These are phyloP conservation scores for Nyleta sp. DNA, from an alignment of 2,888 invertebrate genomes.

Conservation along the genomic window DNA sequence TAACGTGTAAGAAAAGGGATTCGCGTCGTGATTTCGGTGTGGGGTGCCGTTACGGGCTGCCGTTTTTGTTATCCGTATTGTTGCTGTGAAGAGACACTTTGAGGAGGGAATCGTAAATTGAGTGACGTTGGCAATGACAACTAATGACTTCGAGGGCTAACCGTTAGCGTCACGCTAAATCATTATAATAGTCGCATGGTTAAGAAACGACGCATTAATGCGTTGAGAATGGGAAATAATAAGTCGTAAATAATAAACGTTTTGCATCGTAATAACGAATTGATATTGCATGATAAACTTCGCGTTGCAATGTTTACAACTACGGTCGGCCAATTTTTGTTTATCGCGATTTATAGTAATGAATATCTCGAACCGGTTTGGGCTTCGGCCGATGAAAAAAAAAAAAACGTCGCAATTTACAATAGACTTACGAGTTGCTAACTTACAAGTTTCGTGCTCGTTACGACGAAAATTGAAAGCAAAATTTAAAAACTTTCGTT, in stretches of 20 bases:
- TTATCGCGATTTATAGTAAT: conserved; percentile 37
- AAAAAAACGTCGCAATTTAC: conserved; percentile 2
- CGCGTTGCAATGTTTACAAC: conserved; percentile 11
- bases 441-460: background rate
- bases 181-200: conserved; percentile 30
- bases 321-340: conserved; percentile 9
- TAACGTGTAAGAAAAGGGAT: conserved; percentile 42
- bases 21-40: conserved; percentile 47
- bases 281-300: conserved; percentile 31
- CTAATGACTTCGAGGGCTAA: conserved; percentile 33
- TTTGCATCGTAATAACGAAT: conserved; percentile 25
- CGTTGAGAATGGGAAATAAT: conserved; percentile 35
- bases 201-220: conserved; percentile 29
- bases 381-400: conserved; percentile 8
- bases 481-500: background rate
- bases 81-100: conserved; percentile 6
- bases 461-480: conserved; percentile 8
- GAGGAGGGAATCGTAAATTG: conserved; percentile 40
- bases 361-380: conserved; percentile 32
- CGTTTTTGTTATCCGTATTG: conserved; percentile 22
- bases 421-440: conserved; percentile 19
- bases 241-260: conserved; percentile 38
- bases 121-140: conserved; percentile 30
- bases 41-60: conserved; percentile 31
- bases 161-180: conserved; percentile 44